phyloP scores from a whole-genome alignment of 2,797 vertebrate genomes.

The Coregonus sp. region DNA sequence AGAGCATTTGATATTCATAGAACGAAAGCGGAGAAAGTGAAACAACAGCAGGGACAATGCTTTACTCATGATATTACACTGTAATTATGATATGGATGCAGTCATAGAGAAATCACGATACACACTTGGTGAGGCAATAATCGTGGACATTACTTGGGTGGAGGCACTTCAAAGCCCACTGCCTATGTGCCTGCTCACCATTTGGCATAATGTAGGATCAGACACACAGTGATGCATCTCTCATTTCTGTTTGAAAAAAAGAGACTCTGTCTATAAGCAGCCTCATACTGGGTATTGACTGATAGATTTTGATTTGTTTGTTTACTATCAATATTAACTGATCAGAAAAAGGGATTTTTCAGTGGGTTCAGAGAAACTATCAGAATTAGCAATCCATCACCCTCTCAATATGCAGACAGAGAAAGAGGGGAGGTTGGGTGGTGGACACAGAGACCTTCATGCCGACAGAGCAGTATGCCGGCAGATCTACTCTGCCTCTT shows the following conservation, averaged over 20 bases:
- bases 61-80: conserved; percentile 76
- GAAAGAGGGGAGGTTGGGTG: too few relatives aligned
- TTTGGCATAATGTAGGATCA: conserved; percentile 62
- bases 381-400: conserved; percentile 39
- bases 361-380: conserved; percentile 51
- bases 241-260: conserved; percentile 49
- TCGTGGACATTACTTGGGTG: conserved; percentile 34
- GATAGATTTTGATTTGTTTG: conserved; percentile 60
- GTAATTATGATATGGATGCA: conserved; percentile 79
- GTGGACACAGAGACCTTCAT: conserved; percentile 34
- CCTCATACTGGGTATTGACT: conserved; percentile 50
- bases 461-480: conserved; percentile 63
- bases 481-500: conserved; percentile 71
- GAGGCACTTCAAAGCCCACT: conserved; percentile 48
- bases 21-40: conserved; percentile 70
- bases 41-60: conserved; percentile 65
- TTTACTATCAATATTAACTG: conserved; percentile 72
- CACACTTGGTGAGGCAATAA: conserved; percentile 35
- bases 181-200: conserved; percentile 43
- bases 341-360: conserved; percentile 28
- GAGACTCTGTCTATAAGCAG: conserved; percentile 40
- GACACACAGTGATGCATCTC: conserved; percentile 29
- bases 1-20: conserved; percentile 82
- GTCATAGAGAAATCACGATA: conserved; percentile 53
- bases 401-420: not conserved